Conservation (phyloP, 2,113 vertebrate genomes). For the Fulica atra region DNA sequence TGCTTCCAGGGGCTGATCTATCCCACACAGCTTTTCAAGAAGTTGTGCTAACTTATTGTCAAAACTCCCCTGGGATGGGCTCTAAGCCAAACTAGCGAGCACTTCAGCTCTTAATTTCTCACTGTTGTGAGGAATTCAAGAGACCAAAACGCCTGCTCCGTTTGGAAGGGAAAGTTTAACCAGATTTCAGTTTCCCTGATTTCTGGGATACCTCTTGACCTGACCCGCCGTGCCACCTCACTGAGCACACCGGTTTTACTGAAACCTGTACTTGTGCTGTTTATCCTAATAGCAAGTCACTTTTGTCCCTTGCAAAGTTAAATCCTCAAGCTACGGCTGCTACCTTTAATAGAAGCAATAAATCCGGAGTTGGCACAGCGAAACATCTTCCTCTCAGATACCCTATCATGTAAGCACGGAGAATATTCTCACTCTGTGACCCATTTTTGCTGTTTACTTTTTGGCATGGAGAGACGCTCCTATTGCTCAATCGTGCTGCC, state of each 20-base stretch:
- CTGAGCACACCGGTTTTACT: neutral
- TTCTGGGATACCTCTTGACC: neutral
- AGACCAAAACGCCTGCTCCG: neutral
- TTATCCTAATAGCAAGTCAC: neutral
- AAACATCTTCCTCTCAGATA: neutral
- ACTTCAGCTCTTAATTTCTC: neutral
- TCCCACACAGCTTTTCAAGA: neutral
- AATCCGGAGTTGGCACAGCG: neutral
- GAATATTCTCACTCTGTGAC: neutral
- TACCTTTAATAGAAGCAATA: neutral
- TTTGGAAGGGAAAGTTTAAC: neutral
- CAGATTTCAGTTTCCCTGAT: neutral
- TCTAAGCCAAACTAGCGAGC: neutral
- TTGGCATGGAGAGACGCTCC: neutral
- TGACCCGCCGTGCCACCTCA: neutral
- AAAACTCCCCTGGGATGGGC: neutral
- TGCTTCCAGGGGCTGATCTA: neutral
- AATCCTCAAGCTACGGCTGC: neutral
- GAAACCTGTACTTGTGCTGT: neutral
- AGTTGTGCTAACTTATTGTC: neutral
- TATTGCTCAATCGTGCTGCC: neutral
- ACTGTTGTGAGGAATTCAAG: neutral
- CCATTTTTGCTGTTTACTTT: slow-evolving; percentile 17
- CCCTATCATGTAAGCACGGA: fast-evolving
- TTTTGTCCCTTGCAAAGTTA: neutral